These are phyloP conservation scores for Chelonoidis abingdonii DNA, from an alignment of 2,113 vertebrate genomes.

Conservation along the genomic window DNA sequence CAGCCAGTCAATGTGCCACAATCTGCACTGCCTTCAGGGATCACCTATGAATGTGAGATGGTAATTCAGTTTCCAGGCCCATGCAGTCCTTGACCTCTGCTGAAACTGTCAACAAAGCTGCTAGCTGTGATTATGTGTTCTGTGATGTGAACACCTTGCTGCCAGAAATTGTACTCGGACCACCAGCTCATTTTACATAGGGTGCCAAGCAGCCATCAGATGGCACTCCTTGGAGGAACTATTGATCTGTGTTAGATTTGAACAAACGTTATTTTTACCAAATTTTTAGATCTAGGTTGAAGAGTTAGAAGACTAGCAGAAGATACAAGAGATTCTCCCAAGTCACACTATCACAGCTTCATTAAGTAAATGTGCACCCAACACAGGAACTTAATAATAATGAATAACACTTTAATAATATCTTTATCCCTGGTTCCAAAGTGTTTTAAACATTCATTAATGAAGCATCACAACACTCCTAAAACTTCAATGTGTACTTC, in stretches of 20 bases:
- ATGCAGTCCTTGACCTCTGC: not conserved
- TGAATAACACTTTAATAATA: not conserved
- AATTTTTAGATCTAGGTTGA: not conserved
- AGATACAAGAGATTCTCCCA: not conserved
- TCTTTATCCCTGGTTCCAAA: not conserved
- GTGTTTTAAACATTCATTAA: not conserved
- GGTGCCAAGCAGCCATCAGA: not conserved
- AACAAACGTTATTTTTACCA: not conserved
- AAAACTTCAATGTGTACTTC: not conserved
- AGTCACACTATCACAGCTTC: accelerated
- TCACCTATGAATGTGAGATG: not conserved
- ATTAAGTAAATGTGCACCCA: not conserved
- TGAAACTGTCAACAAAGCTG: conserved; percentile 8
- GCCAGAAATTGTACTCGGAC: not conserved
- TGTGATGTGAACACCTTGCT: conserved; percentile 3
- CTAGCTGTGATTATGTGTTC: not conserved
- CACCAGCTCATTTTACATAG: not conserved
- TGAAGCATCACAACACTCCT: not conserved
- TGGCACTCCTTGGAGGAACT: not conserved
- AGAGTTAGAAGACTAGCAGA: not conserved
- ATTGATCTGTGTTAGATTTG: not conserved
- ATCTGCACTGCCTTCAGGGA: not conserved
- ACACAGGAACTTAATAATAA: not conserved
- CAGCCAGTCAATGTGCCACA: not conserved
- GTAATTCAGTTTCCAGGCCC: not conserved